phyloP scores from a whole-genome alignment of 2,888 invertebrate species.

The Erannis defoliaria region DNA sequence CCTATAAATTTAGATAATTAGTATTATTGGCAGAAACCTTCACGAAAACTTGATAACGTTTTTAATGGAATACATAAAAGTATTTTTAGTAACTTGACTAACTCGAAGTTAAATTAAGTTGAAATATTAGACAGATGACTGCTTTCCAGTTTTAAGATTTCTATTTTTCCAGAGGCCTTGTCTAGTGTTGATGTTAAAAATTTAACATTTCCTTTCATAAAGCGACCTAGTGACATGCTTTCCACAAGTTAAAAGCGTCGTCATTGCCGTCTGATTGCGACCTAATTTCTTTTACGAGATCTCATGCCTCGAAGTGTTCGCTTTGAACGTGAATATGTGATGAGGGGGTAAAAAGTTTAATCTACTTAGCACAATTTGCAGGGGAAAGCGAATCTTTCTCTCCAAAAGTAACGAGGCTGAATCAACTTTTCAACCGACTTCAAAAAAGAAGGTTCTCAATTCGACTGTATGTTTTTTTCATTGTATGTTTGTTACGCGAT shows the following conservation, averaged over 20 bases:
- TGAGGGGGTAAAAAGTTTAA: constrained; percentile 17
- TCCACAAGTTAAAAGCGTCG: constrained; percentile 5
- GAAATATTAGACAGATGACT: too few relatives aligned
- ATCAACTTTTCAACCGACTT: too few relatives aligned
- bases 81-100: not conserved
- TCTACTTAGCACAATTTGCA: constrained; percentile 10
- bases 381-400: not conserved
- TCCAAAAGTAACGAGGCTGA: too few relatives aligned
- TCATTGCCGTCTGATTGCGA: constrained; percentile 24
- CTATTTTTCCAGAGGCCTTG: not conserved
- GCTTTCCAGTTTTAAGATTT: not conserved
- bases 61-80: not conserved
- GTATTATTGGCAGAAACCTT: not conserved
- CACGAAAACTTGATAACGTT: not conserved
- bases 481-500: too few relatives aligned
- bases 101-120: too few relatives aligned
- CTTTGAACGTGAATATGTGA: constrained; percentile 19
- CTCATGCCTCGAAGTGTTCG: constrained; percentile 10
- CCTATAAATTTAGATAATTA: too few relatives aligned
- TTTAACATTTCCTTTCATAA: not conserved
- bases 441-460: too few relatives aligned
- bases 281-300: constrained; percentile 26
- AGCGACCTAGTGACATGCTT: constrained; percentile 13
- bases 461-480: too few relatives aligned
- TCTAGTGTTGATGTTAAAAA: not conserved